These are phyloP conservation scores for Esox lucius DNA, from an alignment of 2,797 vertebrate genomes.

Conservation along the genomic window DNA sequence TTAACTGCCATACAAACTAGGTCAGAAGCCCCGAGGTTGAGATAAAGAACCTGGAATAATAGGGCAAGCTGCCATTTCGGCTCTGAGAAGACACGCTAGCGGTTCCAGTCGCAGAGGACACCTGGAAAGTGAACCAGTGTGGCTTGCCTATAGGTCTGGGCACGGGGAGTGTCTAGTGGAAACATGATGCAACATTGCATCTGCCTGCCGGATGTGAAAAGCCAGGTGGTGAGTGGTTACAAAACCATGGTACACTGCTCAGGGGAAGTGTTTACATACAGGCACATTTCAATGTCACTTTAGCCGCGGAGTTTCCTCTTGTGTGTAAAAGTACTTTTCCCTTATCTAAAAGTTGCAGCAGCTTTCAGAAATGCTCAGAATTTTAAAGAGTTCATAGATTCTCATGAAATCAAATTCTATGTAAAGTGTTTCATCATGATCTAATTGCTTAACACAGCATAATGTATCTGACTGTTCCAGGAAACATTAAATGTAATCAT, in stretches of 20 bases:
- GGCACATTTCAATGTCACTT: not conserved
- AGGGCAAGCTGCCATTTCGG: not conserved
- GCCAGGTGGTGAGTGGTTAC: not conserved
- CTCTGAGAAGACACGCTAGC: not conserved
- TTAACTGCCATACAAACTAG: not conserved
- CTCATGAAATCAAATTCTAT: not conserved
- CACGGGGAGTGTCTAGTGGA: not conserved
- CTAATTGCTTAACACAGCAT: not conserved
- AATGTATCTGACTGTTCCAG: too few species aligned
- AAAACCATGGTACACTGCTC: not conserved
- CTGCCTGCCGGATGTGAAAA: not conserved
- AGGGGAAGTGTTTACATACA: not conserved
- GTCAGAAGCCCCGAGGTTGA: not conserved
- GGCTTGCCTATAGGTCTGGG: not conserved
- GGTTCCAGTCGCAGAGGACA: not conserved
- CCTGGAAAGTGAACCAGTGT: not conserved
- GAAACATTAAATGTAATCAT: not conserved
- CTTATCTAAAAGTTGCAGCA: not conserved
- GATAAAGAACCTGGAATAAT: not conserved
- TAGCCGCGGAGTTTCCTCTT: not conserved
- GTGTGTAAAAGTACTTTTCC: not conserved
- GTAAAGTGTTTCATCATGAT: not conserved
- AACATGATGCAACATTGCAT: conserved; percentile 2
- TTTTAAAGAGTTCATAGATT: not conserved
- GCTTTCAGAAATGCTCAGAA: not conserved